phyloP scores from a whole-genome alignment of 2,113 vertebrate genomes.

The Saccopteryx bilineata region DNA sequence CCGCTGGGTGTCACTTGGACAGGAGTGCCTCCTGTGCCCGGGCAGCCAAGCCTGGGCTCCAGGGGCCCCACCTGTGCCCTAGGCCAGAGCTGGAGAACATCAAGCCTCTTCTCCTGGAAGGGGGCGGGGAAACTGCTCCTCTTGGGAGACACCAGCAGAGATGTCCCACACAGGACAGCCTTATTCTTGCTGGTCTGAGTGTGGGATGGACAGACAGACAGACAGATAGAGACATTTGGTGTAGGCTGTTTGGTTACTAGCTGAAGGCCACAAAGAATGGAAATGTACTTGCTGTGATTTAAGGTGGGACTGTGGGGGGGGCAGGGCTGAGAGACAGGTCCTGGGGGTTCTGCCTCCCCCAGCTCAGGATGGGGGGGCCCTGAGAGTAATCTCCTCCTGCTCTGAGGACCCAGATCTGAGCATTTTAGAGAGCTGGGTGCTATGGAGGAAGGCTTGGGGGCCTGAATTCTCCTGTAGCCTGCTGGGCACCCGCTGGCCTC shows the following conservation, averaged over 20 bases:
- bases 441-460: background rate
- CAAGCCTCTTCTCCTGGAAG: background rate
- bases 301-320: background rate
- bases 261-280: constrained; percentile 57
- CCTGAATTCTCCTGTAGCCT: background rate
- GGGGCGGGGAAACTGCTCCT: background rate
- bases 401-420: background rate
- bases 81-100: background rate
- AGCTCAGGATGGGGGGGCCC: background rate
- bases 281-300: constrained; percentile 30
- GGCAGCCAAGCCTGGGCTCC: background rate
- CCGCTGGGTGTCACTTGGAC: background rate
- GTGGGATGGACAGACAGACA: constrained; percentile 76
- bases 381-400: background rate
- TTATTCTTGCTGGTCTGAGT: constrained; percentile 15
- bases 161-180: background rate
- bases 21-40: background rate
- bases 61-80: background rate
- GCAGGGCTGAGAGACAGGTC: background rate
- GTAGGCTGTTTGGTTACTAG: constrained; percentile 26
- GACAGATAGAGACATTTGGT: constrained; percentile 66
- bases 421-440: background rate
- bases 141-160: background rate
- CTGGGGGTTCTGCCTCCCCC: background rate
- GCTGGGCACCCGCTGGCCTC: background rate